phyloP scores from a whole-genome alignment of 2,888 invertebrate species.

The Pachymerium ferrugineum region DNA sequence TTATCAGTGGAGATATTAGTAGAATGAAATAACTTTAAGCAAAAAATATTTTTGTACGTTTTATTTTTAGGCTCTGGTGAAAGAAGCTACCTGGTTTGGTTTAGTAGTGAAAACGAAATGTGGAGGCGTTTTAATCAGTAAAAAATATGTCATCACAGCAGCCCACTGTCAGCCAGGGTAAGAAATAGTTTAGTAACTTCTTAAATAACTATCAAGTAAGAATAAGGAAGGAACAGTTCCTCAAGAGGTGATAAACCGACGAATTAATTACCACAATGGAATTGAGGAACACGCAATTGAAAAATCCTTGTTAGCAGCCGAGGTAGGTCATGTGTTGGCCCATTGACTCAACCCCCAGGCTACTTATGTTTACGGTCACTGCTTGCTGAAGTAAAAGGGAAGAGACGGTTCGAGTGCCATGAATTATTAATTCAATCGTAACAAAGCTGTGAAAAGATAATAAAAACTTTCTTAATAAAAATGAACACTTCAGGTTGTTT shows the following conservation, averaged over 20 bases:
- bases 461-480: neutral
- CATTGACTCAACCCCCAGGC: neutral
- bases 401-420: neutral
- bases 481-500: neutral
- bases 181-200: no score
- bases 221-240: neutral
- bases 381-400: neutral
- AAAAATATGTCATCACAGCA: slow-evolving; percentile 41
- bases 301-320: neutral
- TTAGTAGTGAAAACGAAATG: slow-evolving; percentile 41
- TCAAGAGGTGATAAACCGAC: neutral
- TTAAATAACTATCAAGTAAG: neutral
- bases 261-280: neutral
- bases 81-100: slow-evolving; percentile 41
- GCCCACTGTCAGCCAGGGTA: slow-evolving; percentile 42
- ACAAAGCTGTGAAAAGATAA: neutral
- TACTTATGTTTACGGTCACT: neutral
- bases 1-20: no score
- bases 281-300: neutral
- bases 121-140: slow-evolving; percentile 41
- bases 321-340: neutral
- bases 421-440: neutral
- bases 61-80: slow-evolving; percentile 38
- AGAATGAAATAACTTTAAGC: no score
- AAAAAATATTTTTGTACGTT: neutral